phyloP scores from a whole-genome alignment of 2,888 invertebrate genomes.

The Hartigia nigra region DNA sequence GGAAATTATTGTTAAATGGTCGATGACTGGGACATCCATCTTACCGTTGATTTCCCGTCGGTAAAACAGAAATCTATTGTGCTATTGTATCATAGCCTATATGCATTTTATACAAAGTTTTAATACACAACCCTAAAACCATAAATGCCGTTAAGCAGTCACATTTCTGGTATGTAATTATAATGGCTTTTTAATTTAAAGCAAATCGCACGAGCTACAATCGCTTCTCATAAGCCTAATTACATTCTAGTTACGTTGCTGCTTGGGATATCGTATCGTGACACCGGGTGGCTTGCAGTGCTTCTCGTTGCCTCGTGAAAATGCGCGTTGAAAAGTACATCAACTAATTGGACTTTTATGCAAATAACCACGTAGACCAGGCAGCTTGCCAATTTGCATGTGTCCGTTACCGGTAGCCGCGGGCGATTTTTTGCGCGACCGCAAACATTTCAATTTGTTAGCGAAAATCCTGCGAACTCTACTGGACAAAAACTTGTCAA shows the following conservation, averaged over 20 bases:
- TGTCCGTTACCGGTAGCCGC: slow-evolving; percentile 16
- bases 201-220: not conserved
- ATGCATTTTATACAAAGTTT: not conserved
- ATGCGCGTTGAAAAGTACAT: slow-evolving; percentile 32
- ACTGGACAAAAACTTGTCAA: not conserved
- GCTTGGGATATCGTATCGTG: not conserved
- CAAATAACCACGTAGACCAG: slow-evolving; percentile 31
- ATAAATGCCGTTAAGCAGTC: not conserved
- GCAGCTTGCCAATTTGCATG: slow-evolving; percentile 39
- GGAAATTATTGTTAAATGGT: no score
- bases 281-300: not conserved
- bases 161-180: not conserved
- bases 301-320: not conserved
- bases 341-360: slow-evolving; percentile 41
- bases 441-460: slow-evolving; percentile 23
- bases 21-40: no score
- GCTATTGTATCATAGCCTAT: not conserved
- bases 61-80: no score
- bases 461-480: slow-evolving; percentile 8
- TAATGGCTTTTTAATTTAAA: not conserved
- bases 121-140: not conserved
- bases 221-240: not conserved
- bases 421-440: slow-evolving; percentile 9
- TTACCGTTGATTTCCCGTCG: not conserved
- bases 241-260: not conserved